Evolutionary conservation across 2,113 vertebrate genomes (phyloP).

Genomic region (Bos indicus): DNA sequence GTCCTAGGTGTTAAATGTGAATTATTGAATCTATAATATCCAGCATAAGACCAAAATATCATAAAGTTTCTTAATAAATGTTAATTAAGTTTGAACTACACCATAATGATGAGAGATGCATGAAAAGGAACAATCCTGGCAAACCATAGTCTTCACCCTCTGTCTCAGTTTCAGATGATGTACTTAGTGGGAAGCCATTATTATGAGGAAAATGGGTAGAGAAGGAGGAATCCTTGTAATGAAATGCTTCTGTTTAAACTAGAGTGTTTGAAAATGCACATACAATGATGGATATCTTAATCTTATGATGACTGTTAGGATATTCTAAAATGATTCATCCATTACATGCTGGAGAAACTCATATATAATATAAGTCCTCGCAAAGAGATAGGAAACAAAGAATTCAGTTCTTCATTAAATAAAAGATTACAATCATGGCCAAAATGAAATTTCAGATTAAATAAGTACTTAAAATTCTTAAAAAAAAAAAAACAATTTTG

Average conservation of each 20-base stretch:
- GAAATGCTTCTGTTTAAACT: not conserved
- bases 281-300: not conserved
- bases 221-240: not conserved
- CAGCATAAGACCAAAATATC: not conserved
- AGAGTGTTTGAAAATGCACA: not conserved
- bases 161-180: not conserved
- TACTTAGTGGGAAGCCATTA: not conserved
- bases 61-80: not conserved
- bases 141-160: not conserved
- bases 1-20: not conserved
- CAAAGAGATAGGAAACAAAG: not conserved
- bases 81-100: not conserved
- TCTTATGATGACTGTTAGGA: not conserved
- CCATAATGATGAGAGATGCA: not conserved
- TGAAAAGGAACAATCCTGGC: not conserved
- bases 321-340: not conserved
- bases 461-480: not conserved
- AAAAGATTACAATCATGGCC: not conserved
- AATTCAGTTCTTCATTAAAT: not conserved
- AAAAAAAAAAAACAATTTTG: not conserved
- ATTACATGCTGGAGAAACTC: not conserved
- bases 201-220: not conserved
- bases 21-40: not conserved
- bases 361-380: accelerated
- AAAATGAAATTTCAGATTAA: not conserved